phyloP scores from a whole-genome alignment of 1,140 invertebrate genomes.

The Eciton burchellii region DNA sequence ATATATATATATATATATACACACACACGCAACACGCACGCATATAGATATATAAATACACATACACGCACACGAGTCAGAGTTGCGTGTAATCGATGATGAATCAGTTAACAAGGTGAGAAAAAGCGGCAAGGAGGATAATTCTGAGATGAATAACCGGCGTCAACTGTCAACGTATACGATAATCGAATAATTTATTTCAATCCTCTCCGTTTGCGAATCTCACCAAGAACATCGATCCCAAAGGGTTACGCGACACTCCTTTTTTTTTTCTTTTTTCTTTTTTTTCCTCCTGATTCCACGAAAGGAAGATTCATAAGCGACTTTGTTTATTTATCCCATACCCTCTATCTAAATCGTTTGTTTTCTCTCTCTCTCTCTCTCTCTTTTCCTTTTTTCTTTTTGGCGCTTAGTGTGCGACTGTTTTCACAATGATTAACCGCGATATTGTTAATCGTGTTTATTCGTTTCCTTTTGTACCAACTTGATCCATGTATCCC shows the following conservation, averaged over 20 bases:
- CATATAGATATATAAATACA: too few species aligned
- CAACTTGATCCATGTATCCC: conserved; percentile 13
- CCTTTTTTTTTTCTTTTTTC: too few species aligned
- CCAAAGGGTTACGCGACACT: not conserved
- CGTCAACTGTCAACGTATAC: not conserved
- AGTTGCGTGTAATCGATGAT: conserved; percentile 15
- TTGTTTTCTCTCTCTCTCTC: too few species aligned
- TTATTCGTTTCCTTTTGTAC: conserved; percentile 17
- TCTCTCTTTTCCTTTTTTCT: not conserved
- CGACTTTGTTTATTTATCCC: conserved; percentile 10
- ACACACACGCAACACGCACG: not conserved
- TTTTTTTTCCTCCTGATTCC: too few species aligned
- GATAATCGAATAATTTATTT: conserved; percentile 38
- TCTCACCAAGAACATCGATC: conserved; percentile 30
- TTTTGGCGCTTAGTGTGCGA: conserved; percentile 3
- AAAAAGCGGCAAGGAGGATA: not conserved
- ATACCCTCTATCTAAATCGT: not conserved
- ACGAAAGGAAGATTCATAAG: conserved; percentile 17
- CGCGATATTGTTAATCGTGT: conserved; percentile 7
- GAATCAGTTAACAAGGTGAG: too few species aligned
- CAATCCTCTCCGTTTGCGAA: conserved; percentile 22
- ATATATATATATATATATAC: not conserved
- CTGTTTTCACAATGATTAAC: conserved; percentile 17
- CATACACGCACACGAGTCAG: too few species aligned
- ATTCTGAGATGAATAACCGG: conserved; percentile 11